Conservation (phyloP, 2,113 vertebrate species). For the Scopus umbretta region DNA sequence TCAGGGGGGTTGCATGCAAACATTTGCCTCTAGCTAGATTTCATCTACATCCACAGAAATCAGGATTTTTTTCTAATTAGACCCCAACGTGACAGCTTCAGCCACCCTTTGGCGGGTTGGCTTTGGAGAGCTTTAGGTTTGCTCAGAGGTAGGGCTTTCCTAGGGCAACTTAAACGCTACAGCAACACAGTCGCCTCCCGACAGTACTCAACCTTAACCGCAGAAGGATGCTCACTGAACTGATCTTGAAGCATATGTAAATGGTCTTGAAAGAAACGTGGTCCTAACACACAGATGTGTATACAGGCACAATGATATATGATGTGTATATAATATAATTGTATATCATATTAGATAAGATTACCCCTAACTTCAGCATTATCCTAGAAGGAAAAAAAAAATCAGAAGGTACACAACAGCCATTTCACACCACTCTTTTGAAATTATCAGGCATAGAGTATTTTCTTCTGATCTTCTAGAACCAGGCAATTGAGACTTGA, state of each 20-base stretch:
- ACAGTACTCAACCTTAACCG: neutral
- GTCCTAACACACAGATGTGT: neutral
- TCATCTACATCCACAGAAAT: neutral
- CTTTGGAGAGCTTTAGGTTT: neutral
- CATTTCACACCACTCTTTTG: neutral
- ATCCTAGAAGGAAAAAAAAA: neutral
- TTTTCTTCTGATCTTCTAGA: neutral
- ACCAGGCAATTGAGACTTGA: neutral
- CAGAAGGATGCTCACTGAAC: fast-evolving
- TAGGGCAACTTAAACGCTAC: neutral
- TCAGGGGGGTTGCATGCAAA: neutral
- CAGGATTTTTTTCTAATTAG: neutral
- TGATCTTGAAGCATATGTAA: neutral
- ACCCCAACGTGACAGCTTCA: neutral
- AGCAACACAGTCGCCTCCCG: neutral
- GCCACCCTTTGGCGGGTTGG: too few species aligned
- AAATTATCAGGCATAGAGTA: neutral
- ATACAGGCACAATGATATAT: neutral
- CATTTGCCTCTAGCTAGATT: neutral
- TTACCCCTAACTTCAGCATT: neutral
- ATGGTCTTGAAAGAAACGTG: neutral
- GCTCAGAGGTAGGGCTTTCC: neutral
- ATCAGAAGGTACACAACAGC: neutral
- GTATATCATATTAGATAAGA: fast-evolving
- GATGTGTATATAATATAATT: fast-evolving